Conservation (phyloP, 2,113 vertebrate genomes). For the Rousettus leschenaultii region DNA sequence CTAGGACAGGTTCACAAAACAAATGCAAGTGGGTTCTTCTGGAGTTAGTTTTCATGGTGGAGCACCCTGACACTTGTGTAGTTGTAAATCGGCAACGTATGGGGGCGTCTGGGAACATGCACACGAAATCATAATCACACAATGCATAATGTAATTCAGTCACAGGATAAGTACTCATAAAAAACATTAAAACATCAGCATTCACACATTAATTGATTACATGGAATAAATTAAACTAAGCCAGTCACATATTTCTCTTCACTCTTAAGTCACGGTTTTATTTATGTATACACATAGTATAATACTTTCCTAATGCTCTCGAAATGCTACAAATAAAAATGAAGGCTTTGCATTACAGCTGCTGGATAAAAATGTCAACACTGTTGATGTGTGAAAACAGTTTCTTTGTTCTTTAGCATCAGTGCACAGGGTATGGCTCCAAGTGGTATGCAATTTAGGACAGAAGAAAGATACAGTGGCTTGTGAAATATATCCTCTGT, state of each 20-base stretch:
- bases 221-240: slow-evolving; percentile 84
- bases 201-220: slow-evolving; percentile 75
- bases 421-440: slow-evolving; percentile 81
- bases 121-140: slow-evolving; percentile 52
- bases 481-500: slow-evolving; percentile 63
- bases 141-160: slow-evolving; percentile 28
- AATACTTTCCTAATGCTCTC: slow-evolving; percentile 78
- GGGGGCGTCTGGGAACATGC: slow-evolving; percentile 24
- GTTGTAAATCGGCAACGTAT: background rate
- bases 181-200: slow-evolving; percentile 73
- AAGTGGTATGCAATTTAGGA: slow-evolving; percentile 56
- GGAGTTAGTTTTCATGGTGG: slow-evolving; percentile 36
- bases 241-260: slow-evolving; percentile 72
- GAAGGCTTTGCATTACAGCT: slow-evolving; percentile 74
- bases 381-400: slow-evolving; percentile 50
- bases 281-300: slow-evolving; percentile 72
- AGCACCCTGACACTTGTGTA: slow-evolving; percentile 18
- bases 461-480: slow-evolving; percentile 55
- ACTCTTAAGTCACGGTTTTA: slow-evolving; percentile 66
- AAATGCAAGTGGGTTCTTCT: slow-evolving; percentile 12
- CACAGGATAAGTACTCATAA: slow-evolving; percentile 72
- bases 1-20: slow-evolving; percentile 45
- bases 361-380: slow-evolving; percentile 70
- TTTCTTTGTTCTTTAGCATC: slow-evolving; percentile 76
- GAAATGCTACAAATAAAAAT: slow-evolving; percentile 73